Percentiles rank a stretch among this genome's conserved stretches.
Conservation (phyloP, 2,797 vertebrate genomes). For the Phalloptychus januarius region DNA sequence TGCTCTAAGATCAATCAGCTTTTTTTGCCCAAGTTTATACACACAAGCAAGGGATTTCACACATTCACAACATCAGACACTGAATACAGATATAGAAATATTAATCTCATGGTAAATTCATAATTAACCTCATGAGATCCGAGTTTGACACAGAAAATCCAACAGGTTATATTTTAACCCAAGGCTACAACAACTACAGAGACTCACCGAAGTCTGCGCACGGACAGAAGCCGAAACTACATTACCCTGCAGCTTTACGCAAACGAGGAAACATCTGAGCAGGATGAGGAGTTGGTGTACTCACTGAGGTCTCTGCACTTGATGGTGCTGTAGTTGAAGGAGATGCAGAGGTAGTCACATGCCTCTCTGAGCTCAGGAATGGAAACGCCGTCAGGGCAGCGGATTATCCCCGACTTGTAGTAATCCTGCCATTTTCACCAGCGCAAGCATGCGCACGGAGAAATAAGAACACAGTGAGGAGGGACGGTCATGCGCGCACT, state of each 20-base stretch:
- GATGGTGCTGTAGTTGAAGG: conserved; percentile 97
- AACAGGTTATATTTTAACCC: neutral
- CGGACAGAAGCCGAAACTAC: conserved; percentile 9
- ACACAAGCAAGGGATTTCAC: neutral
- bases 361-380: conserved; percentile 98
- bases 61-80: neutral
- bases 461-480: conserved; percentile 30
- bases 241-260: conserved; percentile 12
- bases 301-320: conserved; percentile 99
- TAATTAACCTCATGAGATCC: neutral
- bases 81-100: neutral
- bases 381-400: conserved; percentile 98
- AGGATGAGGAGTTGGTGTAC: conserved; percentile 67
- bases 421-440: conserved; percentile 90
- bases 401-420: conserved; percentile 99
- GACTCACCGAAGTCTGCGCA: conserved; percentile 38
- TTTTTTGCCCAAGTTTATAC: neutral
- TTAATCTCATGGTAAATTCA: neutral
- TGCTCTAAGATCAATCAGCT: neutral
- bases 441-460: conserved; percentile 28
- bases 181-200: neutral
- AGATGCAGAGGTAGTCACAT: conserved; percentile 99
- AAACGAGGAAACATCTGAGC: neutral
- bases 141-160: neutral
- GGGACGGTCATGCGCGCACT: conserved; percentile 35